These are phyloP conservation scores for Monochamus alternatus DNA, from an alignment of 2,888 invertebrate genomes.

Conservation along the genomic window DNA sequence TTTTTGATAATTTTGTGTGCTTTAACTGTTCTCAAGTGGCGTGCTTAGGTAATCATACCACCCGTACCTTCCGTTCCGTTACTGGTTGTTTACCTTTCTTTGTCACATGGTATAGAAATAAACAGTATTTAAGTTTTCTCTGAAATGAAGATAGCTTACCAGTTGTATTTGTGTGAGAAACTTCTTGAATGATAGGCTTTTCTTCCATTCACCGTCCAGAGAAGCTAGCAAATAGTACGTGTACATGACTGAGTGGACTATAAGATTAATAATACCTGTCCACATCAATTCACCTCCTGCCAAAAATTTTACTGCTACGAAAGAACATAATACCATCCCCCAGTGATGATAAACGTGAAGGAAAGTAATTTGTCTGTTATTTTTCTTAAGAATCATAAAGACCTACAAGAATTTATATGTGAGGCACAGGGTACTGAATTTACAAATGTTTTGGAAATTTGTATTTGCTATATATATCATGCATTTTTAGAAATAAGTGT, in stretches of 20 bases:
- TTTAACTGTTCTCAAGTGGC: no score
- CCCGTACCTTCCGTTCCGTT: no score
- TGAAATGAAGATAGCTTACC: slow-evolving; percentile 68
- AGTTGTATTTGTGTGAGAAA: slow-evolving; percentile 89
- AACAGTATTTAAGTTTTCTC: neutral
- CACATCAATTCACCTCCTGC: slow-evolving; percentile 79
- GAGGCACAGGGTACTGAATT: no score
- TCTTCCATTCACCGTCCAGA: slow-evolving; percentile 77
- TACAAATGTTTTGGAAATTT: no score
- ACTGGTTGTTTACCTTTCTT: no score
- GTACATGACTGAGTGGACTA: slow-evolving; percentile 87
- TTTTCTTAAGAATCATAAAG: slow-evolving; percentile 83
- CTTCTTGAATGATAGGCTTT: slow-evolving; percentile 86
- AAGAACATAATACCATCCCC: slow-evolving; percentile 82
- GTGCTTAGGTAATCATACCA: no score
- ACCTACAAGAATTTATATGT: slow-evolving; percentile 65
- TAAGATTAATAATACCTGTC: slow-evolving; percentile 79
- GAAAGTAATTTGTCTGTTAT: slow-evolving; percentile 84
- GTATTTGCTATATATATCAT: no score
- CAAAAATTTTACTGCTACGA: slow-evolving; percentile 75
- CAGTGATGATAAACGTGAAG: slow-evolving; percentile 88
- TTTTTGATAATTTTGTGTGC: no score
- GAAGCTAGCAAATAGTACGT: slow-evolving; percentile 83
- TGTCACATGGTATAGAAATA: neutral
- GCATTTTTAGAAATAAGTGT: no score